Conservation (phyloP, 2,113 vertebrate species). For the Malurus melanocephalus region DNA sequence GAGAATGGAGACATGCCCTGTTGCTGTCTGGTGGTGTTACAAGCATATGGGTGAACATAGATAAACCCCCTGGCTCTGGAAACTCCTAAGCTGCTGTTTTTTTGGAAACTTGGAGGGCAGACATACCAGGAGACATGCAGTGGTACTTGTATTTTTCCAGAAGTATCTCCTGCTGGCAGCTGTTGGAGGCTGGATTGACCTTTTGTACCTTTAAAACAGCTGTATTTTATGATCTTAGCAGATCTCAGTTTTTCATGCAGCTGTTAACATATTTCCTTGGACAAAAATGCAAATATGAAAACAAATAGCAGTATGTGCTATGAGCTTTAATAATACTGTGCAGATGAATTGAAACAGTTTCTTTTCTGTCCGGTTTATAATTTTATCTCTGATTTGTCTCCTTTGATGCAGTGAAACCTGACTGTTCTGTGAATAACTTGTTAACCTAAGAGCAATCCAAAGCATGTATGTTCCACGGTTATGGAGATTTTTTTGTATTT, state of each 20-base stretch:
- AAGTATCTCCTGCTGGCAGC: not conserved
- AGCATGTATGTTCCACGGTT: not conserved
- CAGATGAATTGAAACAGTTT: not conserved
- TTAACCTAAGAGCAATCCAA: not conserved
- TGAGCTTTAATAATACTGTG: not conserved
- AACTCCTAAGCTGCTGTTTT: not conserved
- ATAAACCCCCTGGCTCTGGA: not conserved
- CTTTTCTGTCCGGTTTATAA: not conserved
- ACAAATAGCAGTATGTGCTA: not conserved
- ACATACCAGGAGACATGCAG: not conserved
- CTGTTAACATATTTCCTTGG: not conserved
- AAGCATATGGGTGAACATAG: not conserved
- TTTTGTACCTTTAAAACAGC: conserved; percentile 5
- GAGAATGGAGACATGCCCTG: not conserved
- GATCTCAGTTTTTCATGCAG: not conserved
- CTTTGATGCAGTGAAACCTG: not conserved
- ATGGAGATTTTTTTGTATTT: not conserved
- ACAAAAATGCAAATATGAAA: not conserved
- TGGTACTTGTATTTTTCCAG: not conserved
- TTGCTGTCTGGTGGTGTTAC: not conserved
- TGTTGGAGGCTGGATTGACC: not conserved
- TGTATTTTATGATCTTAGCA: not conserved
- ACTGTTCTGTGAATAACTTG: not conserved
- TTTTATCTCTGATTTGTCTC: not conserved
- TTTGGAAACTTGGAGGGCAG: not conserved